phyloP scores from a whole-genome alignment of 2,113 vertebrate genomes.

The Nettapus auritus region DNA sequence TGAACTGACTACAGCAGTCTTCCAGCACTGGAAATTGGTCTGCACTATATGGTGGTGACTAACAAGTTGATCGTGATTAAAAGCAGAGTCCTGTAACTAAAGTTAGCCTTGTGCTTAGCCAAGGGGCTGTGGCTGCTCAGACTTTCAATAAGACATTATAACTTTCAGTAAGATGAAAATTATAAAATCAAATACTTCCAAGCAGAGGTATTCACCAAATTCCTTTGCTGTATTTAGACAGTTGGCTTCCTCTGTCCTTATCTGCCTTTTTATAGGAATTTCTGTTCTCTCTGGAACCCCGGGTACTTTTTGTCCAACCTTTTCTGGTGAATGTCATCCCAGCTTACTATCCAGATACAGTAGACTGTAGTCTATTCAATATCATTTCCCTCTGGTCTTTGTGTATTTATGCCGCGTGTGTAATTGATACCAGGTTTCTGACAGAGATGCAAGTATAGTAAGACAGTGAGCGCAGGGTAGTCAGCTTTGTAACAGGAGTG shows the following conservation, averaged over 20 bases:
- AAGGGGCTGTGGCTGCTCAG: not conserved
- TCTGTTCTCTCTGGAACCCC: not conserved
- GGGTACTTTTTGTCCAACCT: not conserved
- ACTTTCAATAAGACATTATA: constrained; percentile 13
- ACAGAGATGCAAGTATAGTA: not conserved
- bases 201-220: not conserved
- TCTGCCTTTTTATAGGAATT: not conserved
- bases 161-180: constrained; percentile 22
- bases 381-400: not conserved
- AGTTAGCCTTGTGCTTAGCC: constrained; percentile 33
- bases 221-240: not conserved
- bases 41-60: constrained; percentile 53
- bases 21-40: constrained; percentile 64
- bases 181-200: constrained; percentile 43
- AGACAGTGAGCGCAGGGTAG: not conserved
- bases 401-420: not conserved
- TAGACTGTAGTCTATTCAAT: not conserved
- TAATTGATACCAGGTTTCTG: not conserved
- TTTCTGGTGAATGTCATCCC: not conserved
- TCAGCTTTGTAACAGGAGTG: not conserved
- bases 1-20: constrained; percentile 32
- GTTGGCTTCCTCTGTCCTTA: constrained; percentile 9
- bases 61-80: constrained; percentile 68
- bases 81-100: constrained; percentile 55
- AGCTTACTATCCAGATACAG: not conserved